Evolutionary conservation across 2,113 vertebrate species (phyloP).

Genomic region (Silurus asotus): DNA sequence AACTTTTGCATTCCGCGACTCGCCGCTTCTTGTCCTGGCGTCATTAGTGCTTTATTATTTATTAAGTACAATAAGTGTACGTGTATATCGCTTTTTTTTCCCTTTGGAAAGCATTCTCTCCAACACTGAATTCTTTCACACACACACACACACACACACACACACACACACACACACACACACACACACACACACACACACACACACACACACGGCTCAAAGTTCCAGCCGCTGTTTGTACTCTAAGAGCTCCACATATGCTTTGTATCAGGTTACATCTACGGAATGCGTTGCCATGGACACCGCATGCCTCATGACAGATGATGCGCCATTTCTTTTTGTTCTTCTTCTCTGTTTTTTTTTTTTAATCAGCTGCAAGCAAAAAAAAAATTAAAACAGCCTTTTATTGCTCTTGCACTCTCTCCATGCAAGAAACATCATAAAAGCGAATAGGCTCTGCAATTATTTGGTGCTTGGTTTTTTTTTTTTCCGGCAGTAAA

Average conservation of each 20-base stretch:
- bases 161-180: conserved; percentile 26
- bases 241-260: conserved; percentile 61
- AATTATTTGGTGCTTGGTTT: conserved; percentile 44
- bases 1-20: conserved; percentile 39
- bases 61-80: background rate
- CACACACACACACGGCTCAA: conserved; percentile 8
- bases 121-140: background rate
- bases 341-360: conserved; percentile 29
- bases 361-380: conserved; percentile 55
- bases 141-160: conserved; percentile 6
- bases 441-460: conserved; percentile 46
- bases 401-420: conserved; percentile 50
- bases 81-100: background rate
- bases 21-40: conserved; percentile 9
- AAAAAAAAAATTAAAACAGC: conserved; percentile 34
- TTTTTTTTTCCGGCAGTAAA: conserved; percentile 33
- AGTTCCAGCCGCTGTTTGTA: conserved; percentile 50
- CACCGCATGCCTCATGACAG: conserved; percentile 60
- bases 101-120: background rate
- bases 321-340: conserved; percentile 53
- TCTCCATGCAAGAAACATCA: conserved; percentile 36
- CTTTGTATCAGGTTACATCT: conserved; percentile 57
- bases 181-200: conserved; percentile 16
- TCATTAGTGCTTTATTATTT: background rate
- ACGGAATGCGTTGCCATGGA: conserved; percentile 58